A percentile compares a stretch with the other conserved stretches of the same genome.
Conservation (phyloP, 2,113 vertebrate genomes). For the Mustela nigripes region DNA sequence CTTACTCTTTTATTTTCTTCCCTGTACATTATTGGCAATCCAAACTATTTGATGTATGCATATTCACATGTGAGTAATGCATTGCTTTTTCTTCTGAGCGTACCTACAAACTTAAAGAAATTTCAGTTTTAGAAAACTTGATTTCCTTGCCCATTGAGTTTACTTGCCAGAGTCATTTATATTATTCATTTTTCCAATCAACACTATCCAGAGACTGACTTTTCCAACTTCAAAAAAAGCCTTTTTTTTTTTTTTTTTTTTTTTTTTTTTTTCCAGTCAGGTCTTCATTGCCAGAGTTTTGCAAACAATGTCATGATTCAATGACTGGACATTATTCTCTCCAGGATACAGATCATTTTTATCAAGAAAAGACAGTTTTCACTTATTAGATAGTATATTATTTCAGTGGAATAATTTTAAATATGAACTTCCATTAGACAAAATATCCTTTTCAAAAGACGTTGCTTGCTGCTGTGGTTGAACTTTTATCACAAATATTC, state of each 20-base stretch:
- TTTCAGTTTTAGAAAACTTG: neutral
- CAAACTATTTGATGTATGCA: neutral
- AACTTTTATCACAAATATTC: slow-evolving; percentile 56
- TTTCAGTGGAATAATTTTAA: neutral
- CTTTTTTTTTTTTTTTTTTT: neutral
- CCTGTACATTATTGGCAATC: neutral
- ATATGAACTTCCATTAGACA: neutral
- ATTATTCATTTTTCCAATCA: neutral
- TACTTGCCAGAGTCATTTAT: neutral
- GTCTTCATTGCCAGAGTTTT: neutral
- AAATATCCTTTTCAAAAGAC: neutral
- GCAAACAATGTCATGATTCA: neutral
- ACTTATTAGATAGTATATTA: neutral
- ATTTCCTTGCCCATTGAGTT: neutral
- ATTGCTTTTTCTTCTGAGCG: neutral
- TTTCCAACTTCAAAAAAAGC: neutral
- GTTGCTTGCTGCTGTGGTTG: neutral
- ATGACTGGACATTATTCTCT: neutral
- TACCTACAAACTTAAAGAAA: neutral
- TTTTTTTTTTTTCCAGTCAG: neutral
- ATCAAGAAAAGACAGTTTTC: neutral
- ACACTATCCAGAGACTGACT: neutral
- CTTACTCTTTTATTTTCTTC: neutral
- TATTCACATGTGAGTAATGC: neutral
- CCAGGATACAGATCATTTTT: neutral